These are phyloP conservation scores for Diorhabda sublineata DNA, from an alignment of 1,140 invertebrate species.

Conservation along the genomic window DNA sequence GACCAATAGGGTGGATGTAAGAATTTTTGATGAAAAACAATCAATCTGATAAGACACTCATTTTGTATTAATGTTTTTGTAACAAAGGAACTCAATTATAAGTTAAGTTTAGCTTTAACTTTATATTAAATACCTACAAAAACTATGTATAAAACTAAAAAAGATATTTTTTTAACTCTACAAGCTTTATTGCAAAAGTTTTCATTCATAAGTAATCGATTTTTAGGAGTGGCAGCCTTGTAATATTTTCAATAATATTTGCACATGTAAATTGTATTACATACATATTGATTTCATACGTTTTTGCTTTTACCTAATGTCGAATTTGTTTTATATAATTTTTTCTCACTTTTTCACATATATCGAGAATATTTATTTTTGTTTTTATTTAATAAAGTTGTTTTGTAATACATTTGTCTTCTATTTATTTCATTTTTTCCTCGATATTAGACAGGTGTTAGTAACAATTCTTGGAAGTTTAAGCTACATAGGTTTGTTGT, in stretches of 20 bases:
- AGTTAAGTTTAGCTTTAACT: neutral
- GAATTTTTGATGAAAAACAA: too few species aligned
- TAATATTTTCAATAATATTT: neutral
- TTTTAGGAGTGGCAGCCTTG: neutral
- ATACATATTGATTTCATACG: neutral
- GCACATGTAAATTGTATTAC: neutral
- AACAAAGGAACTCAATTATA: too few species aligned
- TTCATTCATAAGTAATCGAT: neutral
- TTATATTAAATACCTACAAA: neutral
- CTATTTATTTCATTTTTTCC: neutral
- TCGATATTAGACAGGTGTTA: too few species aligned
- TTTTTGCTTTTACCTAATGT: neutral
- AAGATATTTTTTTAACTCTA: neutral
- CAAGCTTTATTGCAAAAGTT: neutral
- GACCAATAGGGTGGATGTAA: too few species aligned
- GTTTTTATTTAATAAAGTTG: slow-evolving; percentile 7
- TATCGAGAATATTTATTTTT: slow-evolving; percentile 3
- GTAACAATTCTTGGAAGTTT: too few species aligned
- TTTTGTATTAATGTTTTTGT: too few species aligned
- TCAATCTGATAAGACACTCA: too few species aligned
- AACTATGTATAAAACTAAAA: neutral
- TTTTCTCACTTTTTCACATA: neutral
- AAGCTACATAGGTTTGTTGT: too few species aligned
- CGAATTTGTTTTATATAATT: neutral
- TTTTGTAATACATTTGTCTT: neutral